These are phyloP conservation scores for Pontoporia blainvillei DNA, from an alignment of 2,113 vertebrate species.

Conservation along the genomic window DNA sequence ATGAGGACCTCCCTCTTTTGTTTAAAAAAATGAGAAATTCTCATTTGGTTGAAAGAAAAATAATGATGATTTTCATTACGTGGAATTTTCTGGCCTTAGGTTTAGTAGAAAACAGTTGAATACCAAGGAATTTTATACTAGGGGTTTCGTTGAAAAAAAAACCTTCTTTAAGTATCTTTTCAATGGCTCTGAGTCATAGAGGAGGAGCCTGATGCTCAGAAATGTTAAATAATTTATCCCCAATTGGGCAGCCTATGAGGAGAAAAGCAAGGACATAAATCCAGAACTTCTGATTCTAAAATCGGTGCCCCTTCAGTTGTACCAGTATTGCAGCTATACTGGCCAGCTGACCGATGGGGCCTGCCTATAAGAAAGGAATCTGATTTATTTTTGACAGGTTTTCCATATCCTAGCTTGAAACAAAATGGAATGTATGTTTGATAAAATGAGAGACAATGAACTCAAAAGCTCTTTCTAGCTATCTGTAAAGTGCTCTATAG, in stretches of 20 bases:
- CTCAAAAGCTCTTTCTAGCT: neutral
- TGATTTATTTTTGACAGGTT: neutral
- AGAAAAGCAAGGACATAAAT: neutral
- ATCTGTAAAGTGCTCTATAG: neutral
- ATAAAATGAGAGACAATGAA: neutral
- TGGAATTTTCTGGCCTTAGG: neutral
- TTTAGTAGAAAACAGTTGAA: neutral
- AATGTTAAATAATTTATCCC: neutral
- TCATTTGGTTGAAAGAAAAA: neutral
- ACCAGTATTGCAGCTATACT: neutral
- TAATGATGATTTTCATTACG: neutral
- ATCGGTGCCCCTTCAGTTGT: neutral
- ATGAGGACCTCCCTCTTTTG: neutral
- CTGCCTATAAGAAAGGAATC: neutral
- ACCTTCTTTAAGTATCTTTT: neutral
- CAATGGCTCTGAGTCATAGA: neutral
- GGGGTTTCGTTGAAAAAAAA: neutral
- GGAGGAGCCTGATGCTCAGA: neutral
- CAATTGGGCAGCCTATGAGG: neutral
- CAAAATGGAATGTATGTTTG: neutral
- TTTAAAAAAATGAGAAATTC: neutral
- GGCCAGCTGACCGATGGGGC: neutral
- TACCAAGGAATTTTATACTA: neutral
- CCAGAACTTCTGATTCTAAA: neutral
- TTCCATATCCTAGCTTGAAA: neutral